Base-by-base conservation (phyloP, 2,888 invertebrate genomes). In the Cephus spinipes region DNA sequence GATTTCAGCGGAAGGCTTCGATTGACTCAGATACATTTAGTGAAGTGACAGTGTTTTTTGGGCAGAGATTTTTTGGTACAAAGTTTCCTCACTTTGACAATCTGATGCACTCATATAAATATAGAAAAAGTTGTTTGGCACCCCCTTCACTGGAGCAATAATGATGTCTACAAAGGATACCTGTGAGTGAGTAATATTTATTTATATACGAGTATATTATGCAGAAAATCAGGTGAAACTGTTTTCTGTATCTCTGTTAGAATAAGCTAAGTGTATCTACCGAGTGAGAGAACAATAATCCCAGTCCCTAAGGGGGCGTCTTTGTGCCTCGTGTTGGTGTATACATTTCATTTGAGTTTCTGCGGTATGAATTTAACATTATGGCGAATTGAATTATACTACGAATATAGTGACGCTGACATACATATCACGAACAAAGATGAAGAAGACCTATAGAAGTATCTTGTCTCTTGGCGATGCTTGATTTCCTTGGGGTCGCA, bases 401-500 rank as follows among this genome's bases (percentile, higher is more conserved):
- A 3, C 71, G 79, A 79, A 79, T 76, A 77, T 77, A 74, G 77
- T 76, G 69, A 34, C 79, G 77, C 75, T 79, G 79, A 76, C 77
- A 77, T 15, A 76, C 32, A 73, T 77, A 75, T 74, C 68, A 68
- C 74, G 68, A 55, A 80, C 78, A 68, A 76, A 31, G 31, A 31
- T 12, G 31, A 71, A 71, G 76, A 80, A 80, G 68, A 73, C 75
- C 76, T 81, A 77, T 79, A 78, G 77, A 78, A 81, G 77, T 79
- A 75, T 78, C 79, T 73, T 79, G 79, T 79, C 82, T 82, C 81
- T 73, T 77, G 33, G 77, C 76, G 76, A 74, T 73, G 69, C 77
- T 83, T 83, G 84, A 84, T 84, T 84, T 84, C 84, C 84, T 84
- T 81, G 30, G 84, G 82, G 84, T 79, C 81, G 75, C 74, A 76